Evolutionary conservation across 2,113 vertebrate species (phyloP), one percentile per base, ranked within the genome.

Genomic region (Nothobranchius kuhntae): DNA sequence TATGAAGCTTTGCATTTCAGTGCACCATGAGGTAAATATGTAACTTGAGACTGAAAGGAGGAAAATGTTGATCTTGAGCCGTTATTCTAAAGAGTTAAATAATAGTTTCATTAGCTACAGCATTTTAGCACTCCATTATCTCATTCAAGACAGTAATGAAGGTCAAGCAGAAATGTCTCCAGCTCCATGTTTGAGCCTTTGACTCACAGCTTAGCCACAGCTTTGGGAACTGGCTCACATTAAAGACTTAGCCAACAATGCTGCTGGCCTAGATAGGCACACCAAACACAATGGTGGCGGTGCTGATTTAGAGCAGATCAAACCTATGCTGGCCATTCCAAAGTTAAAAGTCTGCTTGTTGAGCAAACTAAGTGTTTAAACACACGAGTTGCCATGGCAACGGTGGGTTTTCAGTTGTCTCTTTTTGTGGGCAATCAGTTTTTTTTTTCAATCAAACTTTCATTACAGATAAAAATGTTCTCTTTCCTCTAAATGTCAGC

Each of bases 81-180:
- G 55, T 75, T 61, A 65, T 68, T 86, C 69, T 81, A 69, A 82
- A 81, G 79, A 82, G 61, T 81, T 83, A 80, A 88, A 85, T 72
- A 74, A 81, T 74, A 63, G 72, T 54, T 54, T 60, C 63, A 71
- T 84, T 86, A 81, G 77, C 68, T 7, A 53, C 72, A 73, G 67
- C 15, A 45, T 77, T 78, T 73, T 77, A 55, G 67, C 21, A 53
- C 72, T 78, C 61, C 53, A 26, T 63, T 75, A 60, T 63, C 47
- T 46, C 84, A 78, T 88, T 67, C 57, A 71, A 85, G 84, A 83
- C 75, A 60, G 24, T 68, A 85, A 87, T 88, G 89, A 91, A 91
- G 90, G 88, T 92, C 90, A 87, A 82, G 76, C 71, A 75, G 75
- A 85, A 89, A 88, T 75, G 74, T 56, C 68, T 86, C 57, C 53